These are phyloP conservation scores for Drosophila sproati DNA, from an alignment of 1,140 invertebrate species.

Conservation along the genomic window DNA sequence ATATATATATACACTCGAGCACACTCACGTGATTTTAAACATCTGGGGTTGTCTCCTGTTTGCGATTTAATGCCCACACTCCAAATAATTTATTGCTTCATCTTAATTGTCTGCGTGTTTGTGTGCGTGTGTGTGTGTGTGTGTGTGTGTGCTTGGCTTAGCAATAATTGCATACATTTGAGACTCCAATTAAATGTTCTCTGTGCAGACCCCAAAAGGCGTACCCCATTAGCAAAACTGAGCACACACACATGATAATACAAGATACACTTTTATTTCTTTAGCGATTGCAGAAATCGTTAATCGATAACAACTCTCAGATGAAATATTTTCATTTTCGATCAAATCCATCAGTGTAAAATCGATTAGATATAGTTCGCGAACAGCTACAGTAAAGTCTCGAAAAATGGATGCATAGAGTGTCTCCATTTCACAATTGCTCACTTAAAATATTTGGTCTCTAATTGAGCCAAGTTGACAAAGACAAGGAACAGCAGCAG, in stretches of 20 bases:
- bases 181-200: constrained; percentile 41
- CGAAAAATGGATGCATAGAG: background rate
- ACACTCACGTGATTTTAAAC: constrained; percentile 2
- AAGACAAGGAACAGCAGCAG: constrained; percentile 16
- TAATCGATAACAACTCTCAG: too few species aligned
- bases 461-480: constrained; percentile 2
- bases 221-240: background rate
- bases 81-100: constrained; percentile 34
- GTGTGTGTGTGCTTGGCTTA: background rate
- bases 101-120: constrained; percentile 17
- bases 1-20: constrained; percentile 1
- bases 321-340: too few species aligned
- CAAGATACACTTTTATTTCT: too few species aligned
- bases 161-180: constrained; percentile 50
- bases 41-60: constrained; percentile 10
- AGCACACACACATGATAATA: too few species aligned
- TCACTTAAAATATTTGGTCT: background rate
- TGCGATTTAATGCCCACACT: constrained; percentile 11
- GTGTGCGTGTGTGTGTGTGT: constrained; percentile 1
- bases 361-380: constrained; percentile 13
- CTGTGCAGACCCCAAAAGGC: constrained; percentile 18
- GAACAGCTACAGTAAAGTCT: background rate
- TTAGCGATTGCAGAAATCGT: too few species aligned
- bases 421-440: background rate
- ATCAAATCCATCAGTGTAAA: background rate